These are phyloP conservation scores for Pristionchus arcanus DNA, from an alignment of 2,888 invertebrate genomes.

Conservation along the genomic window DNA sequence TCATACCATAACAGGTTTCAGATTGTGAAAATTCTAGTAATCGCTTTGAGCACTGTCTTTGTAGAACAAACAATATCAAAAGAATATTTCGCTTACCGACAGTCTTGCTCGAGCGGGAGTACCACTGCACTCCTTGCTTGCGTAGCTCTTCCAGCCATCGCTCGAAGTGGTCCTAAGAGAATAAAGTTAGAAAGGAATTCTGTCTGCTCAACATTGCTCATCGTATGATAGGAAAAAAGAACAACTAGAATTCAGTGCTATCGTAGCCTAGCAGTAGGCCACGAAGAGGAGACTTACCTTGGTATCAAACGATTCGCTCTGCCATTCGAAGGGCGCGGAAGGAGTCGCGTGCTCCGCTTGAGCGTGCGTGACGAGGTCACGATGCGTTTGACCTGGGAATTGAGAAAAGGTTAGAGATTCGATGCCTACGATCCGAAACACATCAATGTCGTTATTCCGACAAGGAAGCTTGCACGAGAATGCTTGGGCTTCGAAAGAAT, in stretches of 20 bases:
- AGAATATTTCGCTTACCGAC: background rate
- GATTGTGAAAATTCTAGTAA: no score
- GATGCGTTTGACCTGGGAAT: conserved; percentile 4
- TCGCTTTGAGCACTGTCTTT: no score
- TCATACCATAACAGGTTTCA: no score
- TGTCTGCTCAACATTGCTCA: no score
- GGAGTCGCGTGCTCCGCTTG: background rate
- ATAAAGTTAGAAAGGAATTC: no score
- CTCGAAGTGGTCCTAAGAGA: conserved; percentile 5
- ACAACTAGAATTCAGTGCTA: no score
- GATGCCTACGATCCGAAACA: background rate
- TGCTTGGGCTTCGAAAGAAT: background rate
- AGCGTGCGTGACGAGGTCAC: conserved; percentile 22
- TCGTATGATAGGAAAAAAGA: no score
- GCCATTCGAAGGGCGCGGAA: conserved; percentile 12
- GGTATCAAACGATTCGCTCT: background rate
- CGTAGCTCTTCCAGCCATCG: background rate
- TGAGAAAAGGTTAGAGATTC: background rate
- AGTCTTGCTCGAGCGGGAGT: conserved; percentile 21
- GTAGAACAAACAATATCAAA: no score
- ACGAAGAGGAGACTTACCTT: background rate
- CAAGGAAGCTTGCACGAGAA: background rate
- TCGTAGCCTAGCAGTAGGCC: no score
- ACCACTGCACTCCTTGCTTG: background rate
- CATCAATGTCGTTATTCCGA: no score